Conservation (phyloP, 1,140 invertebrate species). For the Anoplolepis gracilipes region DNA sequence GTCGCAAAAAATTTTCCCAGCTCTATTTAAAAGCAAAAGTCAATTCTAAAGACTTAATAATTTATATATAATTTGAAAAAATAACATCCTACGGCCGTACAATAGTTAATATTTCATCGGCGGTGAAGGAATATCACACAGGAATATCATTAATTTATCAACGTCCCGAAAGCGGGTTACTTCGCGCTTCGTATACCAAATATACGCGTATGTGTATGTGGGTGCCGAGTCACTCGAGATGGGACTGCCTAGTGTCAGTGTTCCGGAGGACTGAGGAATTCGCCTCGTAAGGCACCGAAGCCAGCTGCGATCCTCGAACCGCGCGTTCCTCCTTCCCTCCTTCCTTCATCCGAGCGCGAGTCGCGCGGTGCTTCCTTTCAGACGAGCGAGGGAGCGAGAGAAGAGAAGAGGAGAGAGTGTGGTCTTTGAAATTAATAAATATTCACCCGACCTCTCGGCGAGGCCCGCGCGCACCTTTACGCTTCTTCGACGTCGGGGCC, state of each 20-base stretch:
- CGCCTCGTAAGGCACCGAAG: slow-evolving; percentile 77
- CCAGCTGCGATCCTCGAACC: slow-evolving; percentile 69
- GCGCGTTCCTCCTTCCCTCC: slow-evolving; percentile 45
- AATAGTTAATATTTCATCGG: slow-evolving; percentile 8
- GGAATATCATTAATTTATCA: slow-evolving; percentile 62
- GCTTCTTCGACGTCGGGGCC: slow-evolving; percentile 2
- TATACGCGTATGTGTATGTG: slow-evolving; percentile 64
- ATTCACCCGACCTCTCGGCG: slow-evolving; percentile 51
- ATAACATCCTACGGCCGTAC: slow-evolving; percentile 1
- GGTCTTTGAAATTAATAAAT: slow-evolving; percentile 76
- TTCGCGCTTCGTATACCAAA: slow-evolving; percentile 64
- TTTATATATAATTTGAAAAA: no score
- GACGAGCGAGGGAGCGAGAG: slow-evolving; percentile 25
- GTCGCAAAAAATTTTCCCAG: not conserved
- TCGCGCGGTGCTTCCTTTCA: slow-evolving; percentile 66
- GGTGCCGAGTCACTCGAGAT: slow-evolving; percentile 75
- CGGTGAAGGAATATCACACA: slow-evolving; percentile 27
- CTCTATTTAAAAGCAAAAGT: not conserved
- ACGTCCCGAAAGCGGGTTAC: slow-evolving; percentile 63
- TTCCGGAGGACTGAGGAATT: slow-evolving; percentile 76
- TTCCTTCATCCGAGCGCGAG: slow-evolving; percentile 59
- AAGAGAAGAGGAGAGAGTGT: slow-evolving; percentile 6
- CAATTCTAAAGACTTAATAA: not conserved
- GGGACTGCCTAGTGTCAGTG: slow-evolving; percentile 70
- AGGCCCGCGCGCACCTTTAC: not conserved